Evolutionary conservation across 2,113 vertebrate genomes (phyloP), one percentile per base, ranked within the genome.

Genomic region (Gavialis gangeticus): DNA sequence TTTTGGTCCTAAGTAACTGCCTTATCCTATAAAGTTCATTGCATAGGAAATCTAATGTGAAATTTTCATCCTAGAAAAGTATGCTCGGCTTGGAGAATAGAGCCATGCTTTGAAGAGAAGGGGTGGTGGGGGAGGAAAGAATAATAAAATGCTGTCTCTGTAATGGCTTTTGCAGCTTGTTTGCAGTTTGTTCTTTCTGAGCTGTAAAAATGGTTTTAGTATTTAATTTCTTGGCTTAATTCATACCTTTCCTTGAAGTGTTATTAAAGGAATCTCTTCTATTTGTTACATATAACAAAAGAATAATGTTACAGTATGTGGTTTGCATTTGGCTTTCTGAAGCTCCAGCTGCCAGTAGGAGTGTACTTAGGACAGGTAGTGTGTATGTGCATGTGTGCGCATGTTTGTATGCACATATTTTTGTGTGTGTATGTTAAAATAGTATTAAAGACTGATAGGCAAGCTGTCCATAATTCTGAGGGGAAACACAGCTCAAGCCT

Each of bases 31-130:
- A 90, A 96, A 88, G 25, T 75, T 94, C 77, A 66, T 59, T 86
- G 91, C 54, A 75, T 82, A 94, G 93, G 91, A 98, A 96, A 96
- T 96, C 63, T 88, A 94, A 90, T 81, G 94, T 87, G 93, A 96
- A 95, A 60, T 34, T 86, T 95, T 96, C 80, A 87, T 97, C 84
- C 79, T 87, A 81, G 89, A 57, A 96, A 95, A 96, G 87, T 81
- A 81, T 92, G 81, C 84, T 97, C 94, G 87, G 85, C 82, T 95
- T 84, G 89, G 91, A 94, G 88, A 91, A 94, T 97, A 91, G 81
- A 89, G 84, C 91, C 83, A 91, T 83, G 57, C 83, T 89, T 92
- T 24, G 28, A 88, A 28, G 92, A 84, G 75, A 75, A 75, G 71
- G 46, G 46, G 46, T 46, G 46, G 46, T 46, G 46, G 46, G 46